Percentiles rank a stretch among this genome's conserved stretches.
These are phyloP conservation scores for Amblyopsis rosae DNA, from an alignment of 2,113 vertebrate species.

Conservation along the genomic window DNA sequence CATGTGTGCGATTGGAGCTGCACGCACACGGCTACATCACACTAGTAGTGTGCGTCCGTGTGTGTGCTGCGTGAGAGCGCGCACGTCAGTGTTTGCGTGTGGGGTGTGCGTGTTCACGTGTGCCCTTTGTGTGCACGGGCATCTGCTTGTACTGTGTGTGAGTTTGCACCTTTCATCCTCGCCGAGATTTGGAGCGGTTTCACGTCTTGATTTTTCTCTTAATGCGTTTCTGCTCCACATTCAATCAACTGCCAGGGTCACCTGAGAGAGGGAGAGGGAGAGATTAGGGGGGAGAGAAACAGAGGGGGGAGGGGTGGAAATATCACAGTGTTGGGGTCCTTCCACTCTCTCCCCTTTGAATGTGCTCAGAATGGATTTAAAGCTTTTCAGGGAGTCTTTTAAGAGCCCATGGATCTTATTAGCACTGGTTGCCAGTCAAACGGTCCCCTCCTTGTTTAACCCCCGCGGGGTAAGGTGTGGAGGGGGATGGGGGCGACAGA, in stretches of 20 bases:
- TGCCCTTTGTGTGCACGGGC: no score
- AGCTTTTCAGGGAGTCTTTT: conserved; percentile 86
- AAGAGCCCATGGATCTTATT: conserved; percentile 89
- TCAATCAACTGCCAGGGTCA: conserved; percentile 81
- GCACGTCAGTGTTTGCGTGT: not conserved
- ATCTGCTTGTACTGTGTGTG: not conserved
- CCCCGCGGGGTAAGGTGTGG: conserved; percentile 61
- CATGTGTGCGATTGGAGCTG: conserved; percentile 3
- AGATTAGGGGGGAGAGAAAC: conserved; percentile 9
- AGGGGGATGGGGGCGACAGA: conserved; percentile 44
- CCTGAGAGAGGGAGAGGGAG: not conserved
- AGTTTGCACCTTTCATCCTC: conserved; percentile 83
- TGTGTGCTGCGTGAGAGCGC: not conserved
- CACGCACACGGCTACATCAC: not conserved
- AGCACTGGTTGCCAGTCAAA: conserved; percentile 87
- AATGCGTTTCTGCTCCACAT: conserved; percentile 91
- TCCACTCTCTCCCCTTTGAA: conserved; percentile 84
- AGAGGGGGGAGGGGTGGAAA: conserved; percentile 65
- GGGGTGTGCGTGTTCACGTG: not conserved
- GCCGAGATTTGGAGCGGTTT: conserved; percentile 87
- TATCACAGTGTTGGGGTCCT: conserved; percentile 73
- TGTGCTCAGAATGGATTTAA: conserved; percentile 88
- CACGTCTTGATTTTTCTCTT: conserved; percentile 90
- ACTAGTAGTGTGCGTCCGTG: not conserved
- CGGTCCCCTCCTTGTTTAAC: conserved; percentile 81